A percentile compares a stretch with the other conserved stretches of the same genome.
phyloP scores from a whole-genome alignment of 1,140 invertebrate species.

The Asobara japonica region DNA sequence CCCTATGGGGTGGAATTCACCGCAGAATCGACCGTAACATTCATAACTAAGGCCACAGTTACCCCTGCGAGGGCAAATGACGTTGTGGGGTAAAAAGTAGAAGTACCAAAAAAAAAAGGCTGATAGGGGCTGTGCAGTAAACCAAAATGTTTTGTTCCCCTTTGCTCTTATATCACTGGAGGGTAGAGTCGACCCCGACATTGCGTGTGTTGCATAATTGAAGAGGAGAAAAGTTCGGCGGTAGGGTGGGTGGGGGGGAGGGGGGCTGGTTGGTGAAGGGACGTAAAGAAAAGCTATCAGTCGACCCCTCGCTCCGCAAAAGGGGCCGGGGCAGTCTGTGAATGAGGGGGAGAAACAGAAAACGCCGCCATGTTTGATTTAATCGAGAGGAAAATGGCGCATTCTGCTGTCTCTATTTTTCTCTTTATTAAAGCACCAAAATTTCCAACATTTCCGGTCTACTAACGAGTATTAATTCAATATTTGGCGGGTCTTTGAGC shows the following conservation, averaged over 20 bases:
- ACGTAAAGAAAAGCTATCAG: background rate
- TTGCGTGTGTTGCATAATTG: slow-evolving; percentile 51
- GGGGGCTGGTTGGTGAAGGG: background rate
- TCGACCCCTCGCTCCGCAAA: background rate
- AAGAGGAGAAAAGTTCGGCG: slow-evolving; percentile 42
- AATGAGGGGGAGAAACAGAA: background rate
- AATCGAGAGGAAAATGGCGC: slow-evolving; percentile 63
- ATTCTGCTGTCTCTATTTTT: slow-evolving; percentile 26
- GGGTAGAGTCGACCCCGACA: slow-evolving; percentile 24
- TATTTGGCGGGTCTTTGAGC: background rate
- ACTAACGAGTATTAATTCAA: background rate
- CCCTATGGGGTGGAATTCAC: slow-evolving; percentile 23
- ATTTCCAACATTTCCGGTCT: background rate
- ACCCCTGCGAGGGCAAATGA: background rate
- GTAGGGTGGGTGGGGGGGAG: slow-evolving; percentile 7
- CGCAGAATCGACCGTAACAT: slow-evolving; percentile 45
- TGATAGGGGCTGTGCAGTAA: slow-evolving; percentile 49
- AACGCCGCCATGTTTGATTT: slow-evolving; percentile 63
- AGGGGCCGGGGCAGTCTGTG: background rate
- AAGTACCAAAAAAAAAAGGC: slow-evolving; percentile 25
- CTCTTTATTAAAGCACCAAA: background rate
- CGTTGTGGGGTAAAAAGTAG: slow-evolving; percentile 17
- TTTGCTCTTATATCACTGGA: background rate
- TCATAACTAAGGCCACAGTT: slow-evolving; percentile 37
- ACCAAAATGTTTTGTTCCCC: slow-evolving; percentile 49